A percentile compares a stretch with the other conserved stretches of the same genome.
Evolutionary conservation across 1,140 invertebrate genomes (phyloP).

Genomic region (Diabrotica virgifera): DNA sequence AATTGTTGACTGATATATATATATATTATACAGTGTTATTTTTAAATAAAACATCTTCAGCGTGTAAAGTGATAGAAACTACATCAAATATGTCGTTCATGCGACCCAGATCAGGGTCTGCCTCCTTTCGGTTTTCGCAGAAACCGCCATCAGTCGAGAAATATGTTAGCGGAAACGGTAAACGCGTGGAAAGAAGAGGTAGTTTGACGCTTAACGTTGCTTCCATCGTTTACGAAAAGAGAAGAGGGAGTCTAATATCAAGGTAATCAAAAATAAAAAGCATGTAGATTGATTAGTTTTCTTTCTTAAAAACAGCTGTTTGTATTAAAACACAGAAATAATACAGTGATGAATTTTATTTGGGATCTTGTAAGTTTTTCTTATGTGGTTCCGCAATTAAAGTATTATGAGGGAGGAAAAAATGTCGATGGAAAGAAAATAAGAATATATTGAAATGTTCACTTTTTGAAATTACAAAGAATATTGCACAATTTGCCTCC

Average conservation of each 20-base stretch:
- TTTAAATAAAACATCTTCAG: background rate
- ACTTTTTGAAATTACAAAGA: too few species aligned
- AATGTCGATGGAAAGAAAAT: too few species aligned
- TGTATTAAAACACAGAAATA: background rate
- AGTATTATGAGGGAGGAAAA: too few species aligned
- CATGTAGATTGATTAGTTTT: background rate
- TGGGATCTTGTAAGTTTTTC: too few species aligned
- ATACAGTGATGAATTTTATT: too few species aligned
- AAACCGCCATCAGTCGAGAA: constrained; percentile 12
- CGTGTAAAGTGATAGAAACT: background rate
- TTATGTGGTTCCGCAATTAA: too few species aligned
- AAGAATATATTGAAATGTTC: too few species aligned
- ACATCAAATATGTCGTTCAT: constrained; percentile 9
- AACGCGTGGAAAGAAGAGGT: constrained; percentile 31
- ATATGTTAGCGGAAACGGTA: constrained; percentile 2
- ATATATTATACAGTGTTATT: background rate
- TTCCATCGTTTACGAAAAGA: constrained; percentile 34
- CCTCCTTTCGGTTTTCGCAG: constrained; percentile 9
- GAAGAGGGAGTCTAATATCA: constrained; percentile 47
- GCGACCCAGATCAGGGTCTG: constrained; percentile 6
- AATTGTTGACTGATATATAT: background rate
- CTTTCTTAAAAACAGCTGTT: background rate
- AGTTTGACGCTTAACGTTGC: constrained; percentile 33
- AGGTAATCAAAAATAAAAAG: constrained; percentile 29
- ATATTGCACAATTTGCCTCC: too few species aligned